Evolutionary conservation across 2,797 vertebrate genomes (phyloP), one percentile per base, ranked within the genome.

Genomic region (Amphiprion clarkii): DNA sequence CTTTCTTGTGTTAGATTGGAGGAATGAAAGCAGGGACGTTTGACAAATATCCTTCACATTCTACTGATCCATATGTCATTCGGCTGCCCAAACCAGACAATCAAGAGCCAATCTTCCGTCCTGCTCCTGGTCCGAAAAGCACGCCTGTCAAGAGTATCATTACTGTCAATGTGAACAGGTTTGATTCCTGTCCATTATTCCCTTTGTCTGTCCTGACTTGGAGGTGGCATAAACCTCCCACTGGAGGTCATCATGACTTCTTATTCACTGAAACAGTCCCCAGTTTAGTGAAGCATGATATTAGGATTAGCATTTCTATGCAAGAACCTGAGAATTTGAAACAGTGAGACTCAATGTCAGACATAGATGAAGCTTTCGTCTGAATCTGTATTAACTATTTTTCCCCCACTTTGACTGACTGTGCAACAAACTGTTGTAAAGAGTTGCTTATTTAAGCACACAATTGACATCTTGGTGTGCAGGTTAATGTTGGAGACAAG

Each of bases 11-110:
- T 70, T 53, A 88, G 88, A 74, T 54, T n/a, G 83, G 88, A 77
- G 80, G 86, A 44, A 79, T 92, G 83, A 92, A 92, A 66, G 89
- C 84, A 0, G 87, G 90, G n/a, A 92, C 75, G 1, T 89, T 88
- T 62, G 64, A 67, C 25, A 3, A 54, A 21, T 89, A 89, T 33
- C 88, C 85, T 1, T 73, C 67, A 23, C 87, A 91, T 65, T 91
- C 87, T 73, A 54, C 81, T 52, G 86, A 91, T 42, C 81, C 77
- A 0, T 89, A 84, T 19, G 6, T 12, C 23, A 5, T 31, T 29
- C 78, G 58, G 0, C 81, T 49, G 5, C 59, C 80, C 44, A 91
- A 76, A 77, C n/a, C 2, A 12, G 31, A 61, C 57, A 64, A 40
- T 56, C 76, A 62, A 2, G 79, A 70, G 58, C 79, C 58, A 14